phyloP scores from a whole-genome alignment of 2,888 invertebrate genomes.

The Himalopsyche anomala region DNA sequence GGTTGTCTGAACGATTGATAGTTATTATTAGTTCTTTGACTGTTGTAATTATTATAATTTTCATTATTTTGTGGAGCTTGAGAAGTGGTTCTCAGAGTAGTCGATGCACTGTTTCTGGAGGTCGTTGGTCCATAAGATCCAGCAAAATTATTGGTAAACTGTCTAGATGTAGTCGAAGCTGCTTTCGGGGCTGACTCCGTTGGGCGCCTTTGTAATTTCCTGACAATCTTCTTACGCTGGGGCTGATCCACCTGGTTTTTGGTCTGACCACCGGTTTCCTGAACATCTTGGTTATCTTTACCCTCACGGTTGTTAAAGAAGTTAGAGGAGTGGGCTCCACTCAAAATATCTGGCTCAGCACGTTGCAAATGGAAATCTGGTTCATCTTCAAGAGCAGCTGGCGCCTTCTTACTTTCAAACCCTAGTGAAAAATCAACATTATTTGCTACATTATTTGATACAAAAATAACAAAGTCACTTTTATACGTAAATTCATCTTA shows the following conservation, averaged over 20 bases:
- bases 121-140: slow-evolving; percentile 72
- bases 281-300: slow-evolving; percentile 77
- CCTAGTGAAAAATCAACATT: slow-evolving; percentile 69
- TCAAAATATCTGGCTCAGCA: slow-evolving; percentile 83
- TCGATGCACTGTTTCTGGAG: slow-evolving; percentile 60
- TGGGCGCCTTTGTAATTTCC: slow-evolving; percentile 71
- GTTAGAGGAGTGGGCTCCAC: slow-evolving; percentile 85
- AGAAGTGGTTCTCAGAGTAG: slow-evolving; percentile 63
- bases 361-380: slow-evolving; percentile 84
- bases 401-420: slow-evolving; percentile 82
- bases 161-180: slow-evolving; percentile 65
- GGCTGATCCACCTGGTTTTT: slow-evolving; percentile 70
- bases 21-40: slow-evolving; percentile 69
- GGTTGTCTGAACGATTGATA: slow-evolving; percentile 66
- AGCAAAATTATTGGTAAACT: slow-evolving; percentile 71
- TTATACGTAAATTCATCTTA: too few species aligned
- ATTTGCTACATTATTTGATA: too few species aligned
- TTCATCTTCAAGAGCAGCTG: slow-evolving; percentile 80
- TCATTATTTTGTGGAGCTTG: slow-evolving; percentile 70
- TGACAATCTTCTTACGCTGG: slow-evolving; percentile 71
- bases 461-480: background rate
- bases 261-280: slow-evolving; percentile 69
- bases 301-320: slow-evolving; percentile 83
- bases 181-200: slow-evolving; percentile 66
- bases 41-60: slow-evolving; percentile 66